These are phyloP conservation scores for Heliocidaris tuberculata DNA, from an alignment of 35 echinoderm and acorn worm species.

Conservation along the genomic window DNA sequence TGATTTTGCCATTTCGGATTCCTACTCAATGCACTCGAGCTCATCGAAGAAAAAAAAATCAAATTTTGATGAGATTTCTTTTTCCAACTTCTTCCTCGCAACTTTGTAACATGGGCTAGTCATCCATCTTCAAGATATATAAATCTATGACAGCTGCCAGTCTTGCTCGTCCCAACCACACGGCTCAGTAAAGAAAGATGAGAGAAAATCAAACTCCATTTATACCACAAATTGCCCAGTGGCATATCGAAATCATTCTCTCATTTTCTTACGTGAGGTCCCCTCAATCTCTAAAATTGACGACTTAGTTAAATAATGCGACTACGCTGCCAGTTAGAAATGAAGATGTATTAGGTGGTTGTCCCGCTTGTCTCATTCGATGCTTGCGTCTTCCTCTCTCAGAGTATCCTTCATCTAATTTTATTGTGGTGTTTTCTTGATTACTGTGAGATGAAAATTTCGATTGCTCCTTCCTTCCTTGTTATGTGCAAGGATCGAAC, in stretches of 20 bases:
- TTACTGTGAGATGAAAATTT: not conserved
- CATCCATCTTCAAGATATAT: not conserved
- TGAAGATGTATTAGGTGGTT: not conserved
- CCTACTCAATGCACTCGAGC: not conserved
- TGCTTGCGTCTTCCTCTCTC: not conserved
- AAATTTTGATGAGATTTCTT: not conserved
- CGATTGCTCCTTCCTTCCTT: not conserved
- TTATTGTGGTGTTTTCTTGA: not conserved
- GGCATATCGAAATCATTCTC: not conserved
- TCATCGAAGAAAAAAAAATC: not conserved
- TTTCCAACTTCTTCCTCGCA: not conserved
- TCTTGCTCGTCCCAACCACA: not conserved
- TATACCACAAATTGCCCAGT: not conserved
- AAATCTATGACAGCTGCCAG: not conserved
- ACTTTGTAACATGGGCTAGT: not conserved
- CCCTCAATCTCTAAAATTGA: slow-evolving; percentile 1
- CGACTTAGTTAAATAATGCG: slow-evolving; percentile 5
- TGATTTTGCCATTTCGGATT: not conserved
- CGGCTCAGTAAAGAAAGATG: not conserved
- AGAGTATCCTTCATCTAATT: not conserved
- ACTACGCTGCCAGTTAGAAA: not conserved
- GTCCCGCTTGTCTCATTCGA: not conserved
- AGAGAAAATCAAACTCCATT: slow-evolving; percentile 4
- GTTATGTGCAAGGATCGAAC: not conserved
- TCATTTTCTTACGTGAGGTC: not conserved